A percentile compares a stretch with the other conserved stretches of the same genome.
Conservation (phyloP, 2,113 vertebrate genomes). For the Prunella himalayana region DNA sequence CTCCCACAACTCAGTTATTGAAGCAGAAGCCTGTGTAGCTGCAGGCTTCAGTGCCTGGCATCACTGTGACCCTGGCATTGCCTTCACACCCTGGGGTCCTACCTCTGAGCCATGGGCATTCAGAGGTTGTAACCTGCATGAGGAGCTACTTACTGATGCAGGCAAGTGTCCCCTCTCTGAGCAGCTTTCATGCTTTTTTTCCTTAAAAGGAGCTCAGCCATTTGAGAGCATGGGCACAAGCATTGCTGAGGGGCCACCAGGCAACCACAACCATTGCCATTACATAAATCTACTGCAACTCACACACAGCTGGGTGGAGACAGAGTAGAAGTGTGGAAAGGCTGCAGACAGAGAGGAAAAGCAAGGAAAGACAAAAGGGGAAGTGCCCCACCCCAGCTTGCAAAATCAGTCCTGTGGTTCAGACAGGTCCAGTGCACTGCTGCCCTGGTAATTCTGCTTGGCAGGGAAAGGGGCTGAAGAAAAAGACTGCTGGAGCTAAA, state of each 20-base stretch:
- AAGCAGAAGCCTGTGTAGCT: not conserved
- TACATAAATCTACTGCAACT: constrained; percentile 39
- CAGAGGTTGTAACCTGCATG: not conserved
- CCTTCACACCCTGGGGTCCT: not conserved
- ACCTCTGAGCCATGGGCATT: not conserved
- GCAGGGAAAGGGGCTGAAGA: not conserved
- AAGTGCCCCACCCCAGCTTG: constrained; percentile 58
- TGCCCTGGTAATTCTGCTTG: not conserved
- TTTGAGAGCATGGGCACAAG: not conserved
- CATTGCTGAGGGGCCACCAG: not conserved
- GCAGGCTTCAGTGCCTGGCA: accelerated
- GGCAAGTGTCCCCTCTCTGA: not conserved
- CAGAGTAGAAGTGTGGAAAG: constrained; percentile 15
- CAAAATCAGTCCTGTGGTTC: not conserved
- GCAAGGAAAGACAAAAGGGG: constrained; percentile 27
- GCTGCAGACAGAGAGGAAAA: not conserved
- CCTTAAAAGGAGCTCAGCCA: constrained; percentile 35
- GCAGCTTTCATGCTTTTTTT: not conserved
- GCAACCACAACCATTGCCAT: constrained; percentile 12
- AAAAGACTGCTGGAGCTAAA: not conserved
- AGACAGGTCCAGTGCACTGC: not conserved
- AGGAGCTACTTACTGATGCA: not conserved
- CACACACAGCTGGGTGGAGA: constrained; percentile 10
- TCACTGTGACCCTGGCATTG: not conserved
- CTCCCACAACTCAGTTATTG: not conserved